A percentile compares a stretch with the other conserved stretches of the same genome.
These are phyloP conservation scores for Octomys mimax DNA, from an alignment of 2,797 vertebrate genomes.

Conservation along the genomic window DNA sequence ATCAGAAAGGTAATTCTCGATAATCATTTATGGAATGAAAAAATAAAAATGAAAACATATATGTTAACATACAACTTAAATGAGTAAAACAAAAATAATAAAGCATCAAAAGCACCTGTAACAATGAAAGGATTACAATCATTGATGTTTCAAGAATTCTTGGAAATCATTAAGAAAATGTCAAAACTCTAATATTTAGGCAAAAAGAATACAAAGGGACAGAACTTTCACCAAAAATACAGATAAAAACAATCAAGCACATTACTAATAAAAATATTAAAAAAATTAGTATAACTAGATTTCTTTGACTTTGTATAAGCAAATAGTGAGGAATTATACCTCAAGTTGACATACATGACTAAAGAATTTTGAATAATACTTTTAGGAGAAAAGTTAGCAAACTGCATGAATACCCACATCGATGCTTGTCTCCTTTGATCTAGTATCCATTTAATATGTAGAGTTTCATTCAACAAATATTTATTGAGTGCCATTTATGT, in stretches of 20 bases:
- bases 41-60: conserved; percentile 37
- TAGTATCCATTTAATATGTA: conserved; percentile 35
- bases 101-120: conserved; percentile 19
- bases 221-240: conserved; percentile 11
- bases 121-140: conserved; percentile 34
- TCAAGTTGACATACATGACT: not conserved
- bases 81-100: conserved; percentile 46
- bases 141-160: conserved; percentile 45
- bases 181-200: not conserved
- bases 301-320: conserved; percentile 42
- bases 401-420: not conserved
- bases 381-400: conserved; percentile 40
- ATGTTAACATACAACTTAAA: conserved; percentile 43
- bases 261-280: conserved; percentile 33
- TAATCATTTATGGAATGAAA: conserved; percentile 31
- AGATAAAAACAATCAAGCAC: not conserved
- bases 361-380: conserved; percentile 49
- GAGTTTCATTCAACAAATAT: conserved; percentile 40
- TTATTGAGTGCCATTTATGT: conserved; percentile 1
- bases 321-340: conserved; percentile 28
- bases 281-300: not conserved
- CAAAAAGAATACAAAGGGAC: conserved; percentile 12
- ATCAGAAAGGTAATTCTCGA: conserved; percentile 34
- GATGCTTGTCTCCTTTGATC: conserved; percentile 40
- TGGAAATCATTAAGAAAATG: conserved; percentile 49